These are phyloP conservation scores for Sclerurus mexicanus DNA, from an alignment of 2,113 vertebrate species.

Conservation along the genomic window DNA sequence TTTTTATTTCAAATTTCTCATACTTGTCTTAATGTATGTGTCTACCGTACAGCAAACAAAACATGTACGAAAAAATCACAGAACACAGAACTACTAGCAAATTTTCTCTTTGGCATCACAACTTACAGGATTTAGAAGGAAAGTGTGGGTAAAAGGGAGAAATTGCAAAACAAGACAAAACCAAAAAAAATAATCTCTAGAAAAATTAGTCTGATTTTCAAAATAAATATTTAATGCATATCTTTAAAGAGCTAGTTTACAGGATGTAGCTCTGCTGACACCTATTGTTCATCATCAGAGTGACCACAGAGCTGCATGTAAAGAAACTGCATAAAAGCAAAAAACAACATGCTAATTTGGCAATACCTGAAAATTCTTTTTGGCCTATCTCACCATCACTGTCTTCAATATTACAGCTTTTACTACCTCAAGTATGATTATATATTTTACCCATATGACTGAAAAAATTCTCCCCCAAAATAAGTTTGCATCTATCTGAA, in stretches of 20 bases:
- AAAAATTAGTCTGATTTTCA: neutral
- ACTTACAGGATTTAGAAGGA: neutral
- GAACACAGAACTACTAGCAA: neutral
- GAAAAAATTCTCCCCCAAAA: neutral
- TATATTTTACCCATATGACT: neutral
- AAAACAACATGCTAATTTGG: neutral
- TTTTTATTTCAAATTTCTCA: neutral
- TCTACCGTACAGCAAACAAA: neutral
- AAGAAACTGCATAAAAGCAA: neutral
- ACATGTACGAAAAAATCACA: neutral
- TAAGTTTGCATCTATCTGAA: neutral
- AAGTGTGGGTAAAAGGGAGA: neutral
- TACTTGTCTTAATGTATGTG: neutral
- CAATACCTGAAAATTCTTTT: neutral
- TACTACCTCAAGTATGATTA: neutral
- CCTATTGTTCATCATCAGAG: conserved; percentile 17
- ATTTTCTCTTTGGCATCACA: neutral
- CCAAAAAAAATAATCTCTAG: neutral
- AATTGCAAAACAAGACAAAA: neutral
- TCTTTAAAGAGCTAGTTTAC: neutral
- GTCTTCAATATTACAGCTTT: neutral
- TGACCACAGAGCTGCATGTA: neutral
- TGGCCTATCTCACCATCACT: neutral
- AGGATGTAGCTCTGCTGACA: conserved; percentile 60
- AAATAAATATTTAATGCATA: neutral